Conservation (phyloP, 2,888 invertebrate species). For the Spodoptera picta region DNA sequence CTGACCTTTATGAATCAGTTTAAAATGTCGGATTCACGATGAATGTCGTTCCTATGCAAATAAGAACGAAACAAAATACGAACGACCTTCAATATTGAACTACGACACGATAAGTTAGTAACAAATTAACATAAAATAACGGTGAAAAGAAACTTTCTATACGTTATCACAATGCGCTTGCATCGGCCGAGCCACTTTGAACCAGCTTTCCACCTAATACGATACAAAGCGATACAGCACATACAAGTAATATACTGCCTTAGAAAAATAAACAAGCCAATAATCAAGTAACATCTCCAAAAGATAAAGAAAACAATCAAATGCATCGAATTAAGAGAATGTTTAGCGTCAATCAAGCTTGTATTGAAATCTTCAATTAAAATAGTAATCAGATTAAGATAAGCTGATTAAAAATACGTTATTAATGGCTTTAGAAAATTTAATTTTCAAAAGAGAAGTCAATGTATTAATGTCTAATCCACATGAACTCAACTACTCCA, state of each 20-base stretch:
- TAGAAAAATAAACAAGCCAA: constrained; percentile 19
- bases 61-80: constrained; percentile 53
- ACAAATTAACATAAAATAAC: constrained; percentile 73
- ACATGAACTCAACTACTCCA: not conserved
- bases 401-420: constrained; percentile 19
- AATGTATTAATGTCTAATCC: too few species aligned
- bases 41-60: constrained; percentile 32
- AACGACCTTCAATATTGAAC: constrained; percentile 76
- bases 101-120: constrained; percentile 63
- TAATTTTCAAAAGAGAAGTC: not conserved
- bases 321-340: constrained; percentile 19
- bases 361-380: constrained; percentile 20
- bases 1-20: constrained; percentile 6
- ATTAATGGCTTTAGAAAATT: constrained; percentile 29
- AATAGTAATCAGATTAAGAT: constrained; percentile 37
- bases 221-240: constrained; percentile 15
- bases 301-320: constrained; percentile 23
- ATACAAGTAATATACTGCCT: constrained; percentile 15
- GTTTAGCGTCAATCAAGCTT: constrained; percentile 30
- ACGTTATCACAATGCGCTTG: constrained; percentile 60
- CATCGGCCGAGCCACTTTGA: constrained; percentile 27
- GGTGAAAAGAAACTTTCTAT: constrained; percentile 81
- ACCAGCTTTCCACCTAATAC: constrained; percentile 48
- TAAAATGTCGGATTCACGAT: constrained; percentile 4
- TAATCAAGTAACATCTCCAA: constrained; percentile 14